Evolutionary conservation across 2,888 invertebrate species (phyloP), one percentile per base, ranked within the genome.

Genomic region (Gisinianus flammeolus): DNA sequence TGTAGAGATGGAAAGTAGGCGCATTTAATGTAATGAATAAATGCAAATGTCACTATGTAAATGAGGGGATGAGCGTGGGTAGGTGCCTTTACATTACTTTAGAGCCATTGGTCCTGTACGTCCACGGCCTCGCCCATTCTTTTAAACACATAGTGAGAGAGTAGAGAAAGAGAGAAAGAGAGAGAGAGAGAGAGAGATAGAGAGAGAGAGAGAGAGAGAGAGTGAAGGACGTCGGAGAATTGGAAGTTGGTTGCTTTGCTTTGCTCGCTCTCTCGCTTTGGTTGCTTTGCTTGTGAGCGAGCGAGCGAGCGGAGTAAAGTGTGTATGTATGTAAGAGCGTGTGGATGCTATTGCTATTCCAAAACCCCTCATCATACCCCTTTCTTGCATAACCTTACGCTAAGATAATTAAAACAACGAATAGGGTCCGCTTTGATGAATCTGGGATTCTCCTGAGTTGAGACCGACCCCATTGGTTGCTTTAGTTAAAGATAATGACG

Each of bases 21-120:
- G 75, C 80, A 80, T 81, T 82, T 81, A 83, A 80, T 79, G 81
- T 81, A 82, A 82, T 81, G 83, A 82, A 81, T 81, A 82, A 81
- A 83, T 83, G 83, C 83, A 83, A 83, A 83, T 83, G 81, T 80
- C 79, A 83, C 81, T 79, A 80, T 81, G 81, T 78, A 83, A 83
- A 83, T 82, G 77, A 83, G 80, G 77, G 76, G 79, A 44, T 1
- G 19, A 44, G 44, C 76, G 72, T 81, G 76, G 77, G 79, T 71
- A 79, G 81, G 80, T 78, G 79, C 56, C 82, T 79, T 74, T 78
- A 76, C 79, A 83, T 76, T 6, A 16, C 8, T n/a, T 10, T 24
- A 58, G 22, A 58, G 58, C 3, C 24, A 82, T 83, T 83, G 83
- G 83, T 81, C 74, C 79, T 77, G 76, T 58, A 62, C 64, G 73